These are phyloP conservation scores for Neomicropteryx cornuta DNA, from an alignment of 1,140 invertebrate genomes.

Conservation along the genomic window DNA sequence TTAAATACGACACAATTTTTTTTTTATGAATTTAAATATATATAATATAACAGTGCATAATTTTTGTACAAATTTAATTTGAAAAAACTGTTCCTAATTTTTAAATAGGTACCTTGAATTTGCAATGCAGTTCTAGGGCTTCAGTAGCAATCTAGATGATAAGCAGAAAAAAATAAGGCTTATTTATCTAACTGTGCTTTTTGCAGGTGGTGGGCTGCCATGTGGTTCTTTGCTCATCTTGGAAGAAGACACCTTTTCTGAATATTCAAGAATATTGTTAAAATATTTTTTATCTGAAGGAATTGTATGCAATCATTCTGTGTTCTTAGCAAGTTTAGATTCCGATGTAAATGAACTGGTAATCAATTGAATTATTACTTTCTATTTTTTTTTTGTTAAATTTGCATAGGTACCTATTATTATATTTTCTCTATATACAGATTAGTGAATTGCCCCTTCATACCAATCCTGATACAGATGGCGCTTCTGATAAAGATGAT, in stretches of 20 bases:
- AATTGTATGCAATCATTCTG: conserved; percentile 54
- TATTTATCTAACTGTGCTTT: not conserved
- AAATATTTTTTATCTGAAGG: conserved; percentile 81
- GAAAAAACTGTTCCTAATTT: not conserved
- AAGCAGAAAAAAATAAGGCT: conserved; percentile 3
- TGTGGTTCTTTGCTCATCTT: conserved; percentile 20
- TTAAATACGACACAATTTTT: no score
- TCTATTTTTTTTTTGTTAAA: conserved; percentile 3
- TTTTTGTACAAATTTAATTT: not conserved
- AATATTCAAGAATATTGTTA: conserved; percentile 59
- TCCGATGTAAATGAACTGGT: conserved; percentile 50
- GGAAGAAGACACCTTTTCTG: conserved; percentile 73
- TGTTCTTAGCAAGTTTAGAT: conserved; percentile 63
- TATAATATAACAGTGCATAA: no score
- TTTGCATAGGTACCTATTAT: not conserved
- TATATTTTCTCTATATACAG: conserved; percentile 6
- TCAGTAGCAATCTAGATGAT: conserved; percentile 2
- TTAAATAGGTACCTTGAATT: not conserved
- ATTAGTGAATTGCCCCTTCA: conserved; percentile 26
- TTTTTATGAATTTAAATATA: no score
- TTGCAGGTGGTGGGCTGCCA: no score
- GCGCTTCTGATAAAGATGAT: conserved; percentile 6
- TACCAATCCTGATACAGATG: conserved; percentile 19
- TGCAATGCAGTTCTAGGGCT: not conserved
- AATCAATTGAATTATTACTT: conserved; percentile 25